These are phyloP conservation scores for Apis florea DNA, from an alignment of 1,140 invertebrate species.

Conservation along the genomic window DNA sequence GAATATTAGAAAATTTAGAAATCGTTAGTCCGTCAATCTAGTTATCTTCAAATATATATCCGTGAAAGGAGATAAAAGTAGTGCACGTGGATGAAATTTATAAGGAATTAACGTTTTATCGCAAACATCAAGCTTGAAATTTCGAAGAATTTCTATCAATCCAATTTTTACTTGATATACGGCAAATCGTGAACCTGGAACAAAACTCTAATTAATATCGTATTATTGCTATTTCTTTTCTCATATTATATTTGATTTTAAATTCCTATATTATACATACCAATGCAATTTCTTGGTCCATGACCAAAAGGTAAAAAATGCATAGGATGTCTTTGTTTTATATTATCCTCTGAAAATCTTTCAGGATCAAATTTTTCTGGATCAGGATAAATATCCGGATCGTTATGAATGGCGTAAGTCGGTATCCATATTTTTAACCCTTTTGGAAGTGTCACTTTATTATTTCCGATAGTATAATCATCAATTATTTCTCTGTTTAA, in stretches of 20 bases:
- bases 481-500: slow-evolving; percentile 77
- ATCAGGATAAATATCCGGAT: slow-evolving; percentile 82
- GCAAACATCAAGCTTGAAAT: slow-evolving; percentile 72
- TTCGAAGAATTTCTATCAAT: slow-evolving; percentile 74
- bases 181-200: slow-evolving; percentile 75
- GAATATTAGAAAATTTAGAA: too few species aligned
- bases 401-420: slow-evolving; percentile 81
- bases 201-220: neutral
- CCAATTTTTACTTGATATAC: slow-evolving; percentile 79
- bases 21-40: neutral
- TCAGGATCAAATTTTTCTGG: slow-evolving; percentile 83
- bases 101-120: slow-evolving; percentile 68
- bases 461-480: slow-evolving; percentile 75
- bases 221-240: too few species aligned
- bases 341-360: slow-evolving; percentile 81
- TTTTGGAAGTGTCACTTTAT: slow-evolving; percentile 27
- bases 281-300: slow-evolving; percentile 87
- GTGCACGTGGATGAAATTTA: slow-evolving; percentile 60
- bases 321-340: slow-evolving; percentile 74
- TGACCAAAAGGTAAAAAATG: slow-evolving; percentile 86
- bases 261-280: slow-evolving; percentile 73
- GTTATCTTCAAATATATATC: neutral
- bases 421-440: slow-evolving; percentile 78
- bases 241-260: too few species aligned
- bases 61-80: neutral